These are phyloP conservation scores for Drymonia ruficornis DNA, from an alignment of 2,888 invertebrate genomes.

Conservation along the genomic window DNA sequence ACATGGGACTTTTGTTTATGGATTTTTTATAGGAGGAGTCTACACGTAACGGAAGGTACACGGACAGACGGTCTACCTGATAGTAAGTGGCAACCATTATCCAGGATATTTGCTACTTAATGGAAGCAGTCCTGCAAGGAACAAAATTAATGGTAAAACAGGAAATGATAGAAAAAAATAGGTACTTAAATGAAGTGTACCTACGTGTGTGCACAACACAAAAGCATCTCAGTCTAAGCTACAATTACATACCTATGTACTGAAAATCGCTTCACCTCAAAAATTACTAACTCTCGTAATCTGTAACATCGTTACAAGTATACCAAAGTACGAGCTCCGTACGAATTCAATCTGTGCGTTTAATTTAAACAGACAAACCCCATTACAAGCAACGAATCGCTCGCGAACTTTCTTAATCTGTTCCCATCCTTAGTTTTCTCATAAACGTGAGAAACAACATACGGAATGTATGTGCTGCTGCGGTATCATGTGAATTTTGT, in stretches of 20 bases:
- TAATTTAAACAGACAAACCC: conserved; percentile 69
- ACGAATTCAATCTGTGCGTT: conserved; percentile 52
- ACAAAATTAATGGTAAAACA: too few species aligned
- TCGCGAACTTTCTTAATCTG: conserved; percentile 68
- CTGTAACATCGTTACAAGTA: conserved; percentile 16
- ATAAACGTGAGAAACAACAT: conserved; percentile 65
- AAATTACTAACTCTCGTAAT: conserved; percentile 44
- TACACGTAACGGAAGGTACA: too few species aligned
- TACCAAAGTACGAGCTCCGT: conserved; percentile 14
- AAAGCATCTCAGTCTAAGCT: neutral
- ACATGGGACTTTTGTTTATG: neutral
- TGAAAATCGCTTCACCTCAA: neutral
- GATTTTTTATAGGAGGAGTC: too few species aligned
- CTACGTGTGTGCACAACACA: too few species aligned
- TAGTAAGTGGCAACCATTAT: too few species aligned
- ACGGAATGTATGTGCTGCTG: conserved; percentile 26
- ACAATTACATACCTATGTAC: too few species aligned
- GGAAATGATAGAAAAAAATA: too few species aligned
- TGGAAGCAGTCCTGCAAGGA: too few species aligned
- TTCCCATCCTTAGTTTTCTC: conserved; percentile 70
- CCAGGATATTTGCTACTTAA: too few species aligned
- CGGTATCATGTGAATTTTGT: conserved; percentile 4
- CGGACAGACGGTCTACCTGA: too few species aligned
- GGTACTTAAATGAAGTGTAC: too few species aligned
- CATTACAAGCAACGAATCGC: conserved; percentile 60